A percentile compares a stretch with the other conserved stretches of the same genome.
phyloP scores from a whole-genome alignment of 1,140 invertebrate species.

The Drosophila carrolli region DNA sequence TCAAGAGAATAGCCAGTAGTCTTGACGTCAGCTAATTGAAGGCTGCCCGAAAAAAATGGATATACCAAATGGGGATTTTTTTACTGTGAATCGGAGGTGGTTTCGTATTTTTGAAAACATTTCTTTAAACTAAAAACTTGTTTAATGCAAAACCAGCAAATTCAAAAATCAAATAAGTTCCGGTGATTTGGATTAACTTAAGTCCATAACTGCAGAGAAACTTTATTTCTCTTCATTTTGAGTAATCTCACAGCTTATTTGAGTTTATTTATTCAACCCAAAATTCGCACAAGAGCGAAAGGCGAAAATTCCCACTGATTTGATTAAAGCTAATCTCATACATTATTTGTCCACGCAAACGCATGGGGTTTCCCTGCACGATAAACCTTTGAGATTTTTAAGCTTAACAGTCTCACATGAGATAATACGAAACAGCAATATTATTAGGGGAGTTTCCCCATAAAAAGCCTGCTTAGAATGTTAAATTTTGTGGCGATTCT shows the following conservation, averaged over 20 bases:
- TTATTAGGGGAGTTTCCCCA: conserved; percentile 6
- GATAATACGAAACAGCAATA: not conserved
- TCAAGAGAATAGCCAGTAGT: conserved; percentile 11
- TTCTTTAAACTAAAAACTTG: not conserved
- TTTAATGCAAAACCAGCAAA: not conserved
- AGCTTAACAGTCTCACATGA: conserved; percentile 12
- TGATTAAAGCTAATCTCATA: not conserved
- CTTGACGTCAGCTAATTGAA: conserved; percentile 35
- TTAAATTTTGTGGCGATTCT: not conserved
- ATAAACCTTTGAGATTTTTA: not conserved
- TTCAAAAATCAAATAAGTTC: conserved; percentile 2
- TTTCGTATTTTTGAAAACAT: conserved; percentile 4
- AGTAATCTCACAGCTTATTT: not conserved
- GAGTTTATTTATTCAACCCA: not conserved
- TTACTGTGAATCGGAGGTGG: not conserved
- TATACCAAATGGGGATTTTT: not conserved
- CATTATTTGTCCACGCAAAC: not conserved
- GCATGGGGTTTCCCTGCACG: not conserved
- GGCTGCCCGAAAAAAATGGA: conserved; percentile 14
- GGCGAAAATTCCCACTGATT: conserved; percentile 1
- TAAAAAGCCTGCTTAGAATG: conserved; percentile 10
- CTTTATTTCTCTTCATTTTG: not conserved
- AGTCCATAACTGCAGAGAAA: not conserved
- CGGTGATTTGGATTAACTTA: not conserved
- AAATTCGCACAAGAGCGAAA: not conserved